Conservation (phyloP, 2,888 invertebrate genomes). For the Rotaria sp. region DNA sequence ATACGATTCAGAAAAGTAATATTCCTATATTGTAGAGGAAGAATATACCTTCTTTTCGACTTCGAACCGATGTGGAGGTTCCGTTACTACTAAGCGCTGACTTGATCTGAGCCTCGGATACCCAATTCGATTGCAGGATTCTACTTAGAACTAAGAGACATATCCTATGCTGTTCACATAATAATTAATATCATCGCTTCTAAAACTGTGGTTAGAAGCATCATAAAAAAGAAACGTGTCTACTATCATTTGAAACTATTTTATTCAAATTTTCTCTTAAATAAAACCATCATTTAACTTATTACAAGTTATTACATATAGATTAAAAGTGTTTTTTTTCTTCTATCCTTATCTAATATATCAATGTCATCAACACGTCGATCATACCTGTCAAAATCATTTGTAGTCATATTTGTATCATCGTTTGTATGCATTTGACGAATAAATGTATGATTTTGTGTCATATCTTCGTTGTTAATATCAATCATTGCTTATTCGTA, state of each 20-base stretch:
- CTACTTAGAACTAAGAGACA: too few relatives aligned
- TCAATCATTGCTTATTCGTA: neutral
- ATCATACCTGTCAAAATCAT: conserved; percentile 10
- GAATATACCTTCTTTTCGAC: too few relatives aligned
- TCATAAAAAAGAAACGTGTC: too few relatives aligned
- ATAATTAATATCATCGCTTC: too few relatives aligned
- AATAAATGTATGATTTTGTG: neutral
- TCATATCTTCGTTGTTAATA: neutral
- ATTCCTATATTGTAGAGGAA: too few relatives aligned
- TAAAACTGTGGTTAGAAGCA: too few relatives aligned
- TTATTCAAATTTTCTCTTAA: neutral
- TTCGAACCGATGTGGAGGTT: too few relatives aligned
- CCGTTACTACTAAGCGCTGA: too few relatives aligned
- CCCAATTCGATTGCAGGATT: too few relatives aligned
- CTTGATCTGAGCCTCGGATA: too few relatives aligned
- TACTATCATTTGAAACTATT: neutral
- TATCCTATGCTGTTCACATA: too few relatives aligned
- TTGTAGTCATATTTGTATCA: neutral
- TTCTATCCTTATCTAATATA: neutral
- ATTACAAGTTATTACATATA: neutral
- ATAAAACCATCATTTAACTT: neutral
- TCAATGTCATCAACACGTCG: neutral
- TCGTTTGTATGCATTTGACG: neutral
- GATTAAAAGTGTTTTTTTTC: neutral
- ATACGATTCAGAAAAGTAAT: too few relatives aligned